phyloP scores from a whole-genome alignment of 2,797 vertebrate species.

The Acanthiza pusilla region DNA sequence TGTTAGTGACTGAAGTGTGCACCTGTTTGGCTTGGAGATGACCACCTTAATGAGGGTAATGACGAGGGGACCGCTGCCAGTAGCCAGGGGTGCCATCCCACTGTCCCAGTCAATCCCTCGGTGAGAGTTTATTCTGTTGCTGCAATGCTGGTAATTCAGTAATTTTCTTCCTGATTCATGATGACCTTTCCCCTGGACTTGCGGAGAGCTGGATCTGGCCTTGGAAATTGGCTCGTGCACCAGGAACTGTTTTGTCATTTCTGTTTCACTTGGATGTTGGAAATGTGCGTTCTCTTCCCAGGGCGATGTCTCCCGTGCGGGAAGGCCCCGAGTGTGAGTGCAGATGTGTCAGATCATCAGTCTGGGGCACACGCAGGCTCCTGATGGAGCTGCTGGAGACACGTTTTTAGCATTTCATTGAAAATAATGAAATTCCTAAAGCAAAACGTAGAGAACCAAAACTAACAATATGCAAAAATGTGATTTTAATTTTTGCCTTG shows the following conservation, averaged over 20 bases:
- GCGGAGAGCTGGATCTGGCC: not conserved
- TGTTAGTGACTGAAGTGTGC: not conserved
- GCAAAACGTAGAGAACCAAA: not conserved
- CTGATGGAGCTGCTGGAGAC: not conserved
- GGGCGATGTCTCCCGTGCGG: not conserved
- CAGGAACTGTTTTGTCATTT: not conserved
- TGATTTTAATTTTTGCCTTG: not conserved
- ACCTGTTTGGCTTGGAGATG: not conserved
- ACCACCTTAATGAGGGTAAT: not conserved
- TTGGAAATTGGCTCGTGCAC: not conserved
- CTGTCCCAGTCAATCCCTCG: not conserved
- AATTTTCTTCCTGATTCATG: not conserved
- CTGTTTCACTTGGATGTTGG: not conserved
- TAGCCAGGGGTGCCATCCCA: not conserved
- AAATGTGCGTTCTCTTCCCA: not conserved
- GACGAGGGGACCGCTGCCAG: not conserved
- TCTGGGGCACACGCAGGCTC: not conserved
- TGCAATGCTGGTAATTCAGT: not conserved
- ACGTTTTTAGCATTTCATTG: not conserved
- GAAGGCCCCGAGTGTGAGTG: not conserved
- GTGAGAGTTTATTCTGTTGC: not conserved
- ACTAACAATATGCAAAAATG: not conserved
- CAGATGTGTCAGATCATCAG: not conserved
- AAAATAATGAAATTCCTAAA: not conserved
- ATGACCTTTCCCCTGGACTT: conserved; percentile 17